Conservation (phyloP, 2,113 vertebrate species). For the Myxocyprinus asiaticus region DNA sequence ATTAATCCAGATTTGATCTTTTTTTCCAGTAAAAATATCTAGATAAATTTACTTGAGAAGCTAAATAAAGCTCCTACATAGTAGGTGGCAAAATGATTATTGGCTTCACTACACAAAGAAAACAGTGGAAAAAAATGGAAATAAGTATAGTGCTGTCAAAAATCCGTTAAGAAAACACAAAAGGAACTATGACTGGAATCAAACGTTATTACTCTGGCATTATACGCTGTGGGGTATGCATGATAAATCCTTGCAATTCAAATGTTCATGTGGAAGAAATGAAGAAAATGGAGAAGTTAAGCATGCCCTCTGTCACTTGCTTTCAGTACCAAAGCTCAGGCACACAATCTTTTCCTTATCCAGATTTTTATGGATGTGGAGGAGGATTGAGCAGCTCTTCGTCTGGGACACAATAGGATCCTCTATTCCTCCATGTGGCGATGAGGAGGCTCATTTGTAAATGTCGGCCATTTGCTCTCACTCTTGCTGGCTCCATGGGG, state of each 20-base stretch:
- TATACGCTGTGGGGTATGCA: no score
- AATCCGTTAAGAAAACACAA: background rate
- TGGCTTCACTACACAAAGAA: background rate
- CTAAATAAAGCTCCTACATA: no score
- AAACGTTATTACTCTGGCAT: background rate
- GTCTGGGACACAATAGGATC: constrained; percentile 48
- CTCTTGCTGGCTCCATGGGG: constrained; percentile 51
- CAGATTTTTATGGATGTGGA: constrained; percentile 33
- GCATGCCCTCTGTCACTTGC: constrained; percentile 23
- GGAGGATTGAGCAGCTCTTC: constrained; percentile 39
- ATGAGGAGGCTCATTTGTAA: constrained; percentile 51
- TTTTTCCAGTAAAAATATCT: no score
- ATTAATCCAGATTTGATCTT: no score
- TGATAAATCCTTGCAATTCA: constrained; percentile 22
- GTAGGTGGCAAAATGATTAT: background rate
- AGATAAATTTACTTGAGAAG: no score
- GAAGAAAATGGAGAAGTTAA: constrained; percentile 3
- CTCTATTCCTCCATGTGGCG: constrained; percentile 45
- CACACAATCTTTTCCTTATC: constrained; percentile 19
- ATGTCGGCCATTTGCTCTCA: constrained; percentile 35
- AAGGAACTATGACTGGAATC: background rate
- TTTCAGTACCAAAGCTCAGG: constrained; percentile 16
- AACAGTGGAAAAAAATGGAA: background rate
- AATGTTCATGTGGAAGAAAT: constrained; percentile 16
- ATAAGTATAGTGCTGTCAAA: no score